A percentile compares a stretch with the other conserved stretches of the same genome.
Evolutionary conservation across 2,113 vertebrate genomes (phyloP).

Genomic region (Hemiscyllium ocellatum): DNA sequence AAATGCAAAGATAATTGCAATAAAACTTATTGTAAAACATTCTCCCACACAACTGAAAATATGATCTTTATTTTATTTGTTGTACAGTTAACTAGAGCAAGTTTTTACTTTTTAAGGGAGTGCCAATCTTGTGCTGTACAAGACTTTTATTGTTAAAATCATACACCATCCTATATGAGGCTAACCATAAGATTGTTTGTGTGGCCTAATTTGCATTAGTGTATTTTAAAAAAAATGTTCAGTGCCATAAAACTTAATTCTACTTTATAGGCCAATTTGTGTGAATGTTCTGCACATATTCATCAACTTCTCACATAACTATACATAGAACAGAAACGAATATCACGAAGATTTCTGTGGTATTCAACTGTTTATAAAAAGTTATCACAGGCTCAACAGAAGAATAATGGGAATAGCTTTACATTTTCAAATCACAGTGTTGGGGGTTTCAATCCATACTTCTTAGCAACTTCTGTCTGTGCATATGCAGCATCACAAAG

Average conservation of each 20-base stretch:
- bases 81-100: background rate
- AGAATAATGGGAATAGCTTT: slow-evolving; percentile 46
- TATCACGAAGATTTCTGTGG: slow-evolving; percentile 59
- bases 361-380: slow-evolving; percentile 57
- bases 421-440: slow-evolving; percentile 70
- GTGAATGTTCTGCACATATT: slow-evolving; percentile 43
- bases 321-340: slow-evolving; percentile 59
- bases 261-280: background rate
- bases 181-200: slow-evolving; percentile 60
- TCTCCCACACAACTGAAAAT: background rate
- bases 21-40: slow-evolving; percentile 9
- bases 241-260: slow-evolving; percentile 3
- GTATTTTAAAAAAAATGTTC: background rate
- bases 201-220: slow-evolving; percentile 54
- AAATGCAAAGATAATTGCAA: background rate
- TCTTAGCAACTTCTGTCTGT: slow-evolving; percentile 95
- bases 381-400: slow-evolving; percentile 45
- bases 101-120: slow-evolving; percentile 26
- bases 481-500: slow-evolving; percentile 95
- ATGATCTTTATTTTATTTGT: background rate
- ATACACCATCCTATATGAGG: background rate
- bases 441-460: slow-evolving; percentile 95
- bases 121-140: slow-evolving; percentile 6
- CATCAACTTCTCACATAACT: slow-evolving; percentile 58
- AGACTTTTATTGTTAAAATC: background rate